phyloP scores from a whole-genome alignment of 2,113 vertebrate species.

The Albula goreensis region DNA sequence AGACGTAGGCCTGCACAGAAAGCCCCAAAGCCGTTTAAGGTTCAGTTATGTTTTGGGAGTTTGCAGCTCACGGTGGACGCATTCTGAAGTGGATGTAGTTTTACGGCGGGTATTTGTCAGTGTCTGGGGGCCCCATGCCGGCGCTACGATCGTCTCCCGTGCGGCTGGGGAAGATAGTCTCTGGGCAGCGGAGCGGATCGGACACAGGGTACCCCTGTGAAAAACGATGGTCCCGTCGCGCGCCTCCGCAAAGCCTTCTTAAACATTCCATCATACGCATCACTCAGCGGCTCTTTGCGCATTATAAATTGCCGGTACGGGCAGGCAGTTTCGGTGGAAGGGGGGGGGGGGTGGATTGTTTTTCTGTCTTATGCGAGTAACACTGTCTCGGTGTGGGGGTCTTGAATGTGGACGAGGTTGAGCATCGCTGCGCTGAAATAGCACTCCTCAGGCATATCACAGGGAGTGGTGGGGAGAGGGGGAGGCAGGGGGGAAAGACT shows the following conservation, averaged over 20 bases:
- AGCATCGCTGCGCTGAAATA: no score
- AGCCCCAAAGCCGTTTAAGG: background rate
- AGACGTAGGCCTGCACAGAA: background rate
- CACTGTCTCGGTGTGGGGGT: no score
- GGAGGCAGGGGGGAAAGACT: no score
- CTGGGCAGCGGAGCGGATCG: background rate
- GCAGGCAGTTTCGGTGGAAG: background rate
- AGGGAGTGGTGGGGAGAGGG: no score
- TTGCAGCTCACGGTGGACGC: background rate
- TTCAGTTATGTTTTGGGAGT: background rate
- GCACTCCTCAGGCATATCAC: no score
- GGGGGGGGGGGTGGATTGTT: background rate
- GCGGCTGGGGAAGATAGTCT: background rate
- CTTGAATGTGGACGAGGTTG: no score
- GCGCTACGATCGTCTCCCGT: background rate
- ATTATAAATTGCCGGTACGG: slow-evolving; percentile 4
- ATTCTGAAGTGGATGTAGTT: background rate
- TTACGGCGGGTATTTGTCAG: slow-evolving; percentile 3
- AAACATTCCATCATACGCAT: slow-evolving; percentile 20
- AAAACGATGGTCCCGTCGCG: slow-evolving; percentile 15
- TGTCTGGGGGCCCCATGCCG: background rate
- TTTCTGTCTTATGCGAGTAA: no score
- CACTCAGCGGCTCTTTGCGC: slow-evolving; percentile 1
- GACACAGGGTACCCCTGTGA: slow-evolving; percentile 15
- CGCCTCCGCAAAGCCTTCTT: slow-evolving; percentile 11